phyloP scores from a whole-genome alignment of 2,113 vertebrate species.

The Oostethus manadensis region DNA sequence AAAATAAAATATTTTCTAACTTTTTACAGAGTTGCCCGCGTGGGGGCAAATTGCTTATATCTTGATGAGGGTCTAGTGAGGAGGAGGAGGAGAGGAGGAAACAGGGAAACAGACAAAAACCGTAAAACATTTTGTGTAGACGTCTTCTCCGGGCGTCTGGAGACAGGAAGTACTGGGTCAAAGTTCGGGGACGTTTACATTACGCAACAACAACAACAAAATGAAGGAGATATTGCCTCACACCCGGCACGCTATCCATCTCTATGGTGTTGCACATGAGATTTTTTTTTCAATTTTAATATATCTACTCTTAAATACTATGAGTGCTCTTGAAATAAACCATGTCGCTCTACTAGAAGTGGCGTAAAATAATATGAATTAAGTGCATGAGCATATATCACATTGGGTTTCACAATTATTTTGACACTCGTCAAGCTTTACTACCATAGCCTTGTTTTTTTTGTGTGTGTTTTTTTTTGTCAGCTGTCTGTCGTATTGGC shows the following conservation, averaged over 20 bases:
- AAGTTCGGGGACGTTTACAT: conserved; percentile 55
- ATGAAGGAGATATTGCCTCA: conserved; percentile 71
- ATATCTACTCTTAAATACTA: conserved; percentile 72
- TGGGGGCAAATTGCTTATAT: conserved; percentile 79
- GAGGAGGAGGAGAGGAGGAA: conserved; percentile 29
- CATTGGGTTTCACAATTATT: conserved; percentile 68
- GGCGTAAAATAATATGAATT: conserved; percentile 61
- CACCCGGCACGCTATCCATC: conserved; percentile 67
- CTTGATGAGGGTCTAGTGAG: conserved; percentile 75
- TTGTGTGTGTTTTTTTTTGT: conserved; percentile 23
- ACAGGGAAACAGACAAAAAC: conserved; percentile 63
- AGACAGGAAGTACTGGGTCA: conserved; percentile 58
- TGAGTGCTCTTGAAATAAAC: conserved; percentile 71
- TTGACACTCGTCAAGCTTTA: conserved; percentile 44
- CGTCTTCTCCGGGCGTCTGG: conserved; percentile 54
- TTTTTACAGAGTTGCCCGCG: conserved; percentile 83
- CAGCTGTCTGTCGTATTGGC: conserved; percentile 59
- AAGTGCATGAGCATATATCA: conserved; percentile 71
- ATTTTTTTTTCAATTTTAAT: conserved; percentile 52
- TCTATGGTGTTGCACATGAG: conserved; percentile 62
- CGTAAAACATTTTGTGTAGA: conserved; percentile 39
- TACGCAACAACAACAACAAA: conserved; percentile 66
- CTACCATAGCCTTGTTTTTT: conserved; percentile 15
- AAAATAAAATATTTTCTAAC: conserved; percentile 75
- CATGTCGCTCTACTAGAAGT: conserved; percentile 60